phyloP scores from a whole-genome alignment of 2,797 vertebrate genomes.

The Microhierax caerulescens region DNA sequence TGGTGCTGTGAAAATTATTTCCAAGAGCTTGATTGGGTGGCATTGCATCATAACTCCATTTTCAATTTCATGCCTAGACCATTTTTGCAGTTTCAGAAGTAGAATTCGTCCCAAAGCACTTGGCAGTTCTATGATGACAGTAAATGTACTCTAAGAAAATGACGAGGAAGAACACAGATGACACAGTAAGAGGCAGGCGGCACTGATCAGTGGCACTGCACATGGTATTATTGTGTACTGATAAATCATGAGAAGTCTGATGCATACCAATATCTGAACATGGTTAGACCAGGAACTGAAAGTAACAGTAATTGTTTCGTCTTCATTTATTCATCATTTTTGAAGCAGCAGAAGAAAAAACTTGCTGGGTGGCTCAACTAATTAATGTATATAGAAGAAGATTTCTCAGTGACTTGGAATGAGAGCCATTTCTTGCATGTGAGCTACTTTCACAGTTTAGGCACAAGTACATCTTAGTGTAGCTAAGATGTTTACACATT shows the following conservation, averaged over 20 bases:
- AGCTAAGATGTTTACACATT: background rate
- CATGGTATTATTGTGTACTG: background rate
- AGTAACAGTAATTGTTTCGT: background rate
- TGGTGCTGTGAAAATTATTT: background rate
- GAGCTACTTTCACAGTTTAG: background rate
- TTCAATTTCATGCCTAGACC: background rate
- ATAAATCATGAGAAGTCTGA: background rate
- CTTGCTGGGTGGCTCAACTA: background rate
- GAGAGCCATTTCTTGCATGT: background rate
- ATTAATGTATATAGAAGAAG: background rate
- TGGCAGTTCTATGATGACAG: background rate
- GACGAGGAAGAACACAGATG: background rate
- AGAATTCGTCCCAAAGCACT: background rate
- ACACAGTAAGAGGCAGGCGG: background rate
- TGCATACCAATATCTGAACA: background rate
- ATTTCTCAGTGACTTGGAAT: background rate
- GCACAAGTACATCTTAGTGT: background rate
- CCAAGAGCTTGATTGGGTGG: background rate
- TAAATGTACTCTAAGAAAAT: background rate
- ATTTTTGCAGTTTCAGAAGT: background rate
- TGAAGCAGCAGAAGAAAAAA: background rate
- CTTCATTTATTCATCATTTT: background rate
- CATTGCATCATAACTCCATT: background rate
- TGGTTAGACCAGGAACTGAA: background rate
- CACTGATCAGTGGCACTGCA: background rate